Conservation (phyloP, 2,888 invertebrate species). For the Ecdyonurus torrentis region DNA sequence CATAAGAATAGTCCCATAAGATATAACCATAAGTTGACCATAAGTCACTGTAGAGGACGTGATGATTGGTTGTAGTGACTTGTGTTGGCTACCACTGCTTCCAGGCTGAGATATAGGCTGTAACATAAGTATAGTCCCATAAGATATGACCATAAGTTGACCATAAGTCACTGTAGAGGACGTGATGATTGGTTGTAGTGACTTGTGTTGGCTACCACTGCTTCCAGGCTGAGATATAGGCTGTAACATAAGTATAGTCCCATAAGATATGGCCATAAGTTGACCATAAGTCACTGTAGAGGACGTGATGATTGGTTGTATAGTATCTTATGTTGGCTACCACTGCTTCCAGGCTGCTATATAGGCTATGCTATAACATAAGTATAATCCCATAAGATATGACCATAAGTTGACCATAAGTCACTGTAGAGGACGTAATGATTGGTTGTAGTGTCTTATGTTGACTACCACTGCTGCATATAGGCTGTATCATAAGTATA, state of each 20-base stretch:
- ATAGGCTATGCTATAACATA: neutral
- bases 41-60: too few species aligned
- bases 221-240: neutral
- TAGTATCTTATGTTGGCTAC: neutral
- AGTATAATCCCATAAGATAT: too few species aligned
- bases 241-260: too few species aligned
- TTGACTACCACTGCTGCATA: conserved; percentile 2
- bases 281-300: too few species aligned
- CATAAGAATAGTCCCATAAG: too few species aligned
- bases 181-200: neutral
- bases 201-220: conserved; percentile 2
- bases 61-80: neutral
- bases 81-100: conserved; percentile 1
- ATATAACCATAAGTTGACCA: too few species aligned
- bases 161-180: too few species aligned
- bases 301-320: neutral
- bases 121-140: too few species aligned
- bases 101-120: neutral
- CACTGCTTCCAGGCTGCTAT: neutral
- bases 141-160: too few species aligned
- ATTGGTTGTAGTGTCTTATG: neutral
- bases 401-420: too few species aligned
- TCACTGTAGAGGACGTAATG: neutral
- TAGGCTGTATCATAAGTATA: too few species aligned
- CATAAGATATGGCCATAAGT: too few species aligned